Evolutionary conservation across 64 coral and sea anemone genomes (phyloP).

Genomic region (Actinia tenebrosa): DNA sequence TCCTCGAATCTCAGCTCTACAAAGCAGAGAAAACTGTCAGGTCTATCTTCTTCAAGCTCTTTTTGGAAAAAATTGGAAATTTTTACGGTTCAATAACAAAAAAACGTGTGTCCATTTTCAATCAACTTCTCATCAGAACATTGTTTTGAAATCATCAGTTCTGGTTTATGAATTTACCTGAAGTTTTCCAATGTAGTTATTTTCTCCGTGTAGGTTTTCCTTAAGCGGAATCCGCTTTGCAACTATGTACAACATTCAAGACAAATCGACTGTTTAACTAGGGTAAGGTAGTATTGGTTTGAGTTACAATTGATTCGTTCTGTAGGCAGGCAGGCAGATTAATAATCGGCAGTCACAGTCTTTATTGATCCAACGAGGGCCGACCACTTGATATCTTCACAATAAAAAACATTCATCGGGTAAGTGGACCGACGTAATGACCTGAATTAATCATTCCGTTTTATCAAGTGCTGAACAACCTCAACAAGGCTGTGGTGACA

Average conservation of each 20-base stretch:
- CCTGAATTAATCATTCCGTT: neutral
- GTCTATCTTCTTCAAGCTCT: too few species aligned
- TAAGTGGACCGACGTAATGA: neutral
- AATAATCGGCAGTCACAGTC: neutral
- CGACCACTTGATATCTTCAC: conserved; percentile 5
- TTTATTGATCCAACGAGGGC: conserved; percentile 3
- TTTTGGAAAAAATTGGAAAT: too few species aligned
- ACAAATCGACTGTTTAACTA: neutral
- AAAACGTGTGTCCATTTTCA: too few species aligned
- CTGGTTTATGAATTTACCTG: neutral
- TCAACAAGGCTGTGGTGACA: neutral
- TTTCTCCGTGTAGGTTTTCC: neutral
- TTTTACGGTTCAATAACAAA: too few species aligned
- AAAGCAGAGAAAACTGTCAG: too few species aligned
- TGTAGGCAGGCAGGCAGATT: neutral
- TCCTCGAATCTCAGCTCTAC: too few species aligned
- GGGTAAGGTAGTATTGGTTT: neutral
- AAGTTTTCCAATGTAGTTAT: neutral
- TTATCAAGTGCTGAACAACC: neutral
- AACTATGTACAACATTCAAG: neutral
- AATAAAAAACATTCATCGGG: neutral
- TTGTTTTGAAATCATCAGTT: too few species aligned
- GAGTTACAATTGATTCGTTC: neutral
- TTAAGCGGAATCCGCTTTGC: neutral
- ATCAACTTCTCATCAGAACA: too few species aligned